Evolutionary conservation across 1,140 invertebrate genomes (phyloP).

Genomic region (Drosophila burlai): DNA sequence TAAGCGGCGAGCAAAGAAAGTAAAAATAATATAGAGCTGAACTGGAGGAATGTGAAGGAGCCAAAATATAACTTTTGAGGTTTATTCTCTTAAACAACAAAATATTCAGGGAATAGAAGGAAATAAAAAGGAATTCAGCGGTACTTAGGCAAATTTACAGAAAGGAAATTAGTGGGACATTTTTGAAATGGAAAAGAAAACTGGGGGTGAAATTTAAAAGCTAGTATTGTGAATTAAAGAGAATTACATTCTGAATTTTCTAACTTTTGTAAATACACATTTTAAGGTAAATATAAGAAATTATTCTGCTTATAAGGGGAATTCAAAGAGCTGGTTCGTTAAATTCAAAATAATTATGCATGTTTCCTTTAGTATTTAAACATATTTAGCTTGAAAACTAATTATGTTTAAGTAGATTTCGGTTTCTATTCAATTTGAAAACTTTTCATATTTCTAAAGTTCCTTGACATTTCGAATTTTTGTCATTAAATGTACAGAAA

Average conservation of each 20-base stretch:
- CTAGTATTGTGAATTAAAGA: too few species aligned
- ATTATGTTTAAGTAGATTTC: neutral
- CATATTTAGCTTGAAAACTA: neutral
- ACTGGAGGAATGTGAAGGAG: constrained; percentile 15
- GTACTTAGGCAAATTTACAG: too few species aligned
- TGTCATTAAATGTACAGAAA: too few species aligned
- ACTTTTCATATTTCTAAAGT: neutral
- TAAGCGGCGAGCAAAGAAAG: constrained; percentile 7
- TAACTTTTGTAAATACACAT: too few species aligned
- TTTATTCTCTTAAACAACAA: neutral
- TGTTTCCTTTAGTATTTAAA: too few species aligned
- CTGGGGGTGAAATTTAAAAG: too few species aligned
- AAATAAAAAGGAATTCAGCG: neutral
- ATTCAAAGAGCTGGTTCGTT: neutral
- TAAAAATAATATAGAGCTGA: constrained; percentile 5
- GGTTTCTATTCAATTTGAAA: neutral
- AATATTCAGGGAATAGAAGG: neutral
- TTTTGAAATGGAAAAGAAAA: too few species aligned
- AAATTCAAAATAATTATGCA: too few species aligned
- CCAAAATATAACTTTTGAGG: constrained; percentile 32
- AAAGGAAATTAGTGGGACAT: too few species aligned
- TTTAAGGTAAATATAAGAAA: too few species aligned
- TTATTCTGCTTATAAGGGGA: neutral
- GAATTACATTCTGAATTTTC: too few species aligned
- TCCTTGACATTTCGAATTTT: neutral